Evolutionary conservation across 1,140 invertebrate species (phyloP), one percentile per base, ranked within the genome.

Genomic region (Drosophila pectinifera): DNA sequence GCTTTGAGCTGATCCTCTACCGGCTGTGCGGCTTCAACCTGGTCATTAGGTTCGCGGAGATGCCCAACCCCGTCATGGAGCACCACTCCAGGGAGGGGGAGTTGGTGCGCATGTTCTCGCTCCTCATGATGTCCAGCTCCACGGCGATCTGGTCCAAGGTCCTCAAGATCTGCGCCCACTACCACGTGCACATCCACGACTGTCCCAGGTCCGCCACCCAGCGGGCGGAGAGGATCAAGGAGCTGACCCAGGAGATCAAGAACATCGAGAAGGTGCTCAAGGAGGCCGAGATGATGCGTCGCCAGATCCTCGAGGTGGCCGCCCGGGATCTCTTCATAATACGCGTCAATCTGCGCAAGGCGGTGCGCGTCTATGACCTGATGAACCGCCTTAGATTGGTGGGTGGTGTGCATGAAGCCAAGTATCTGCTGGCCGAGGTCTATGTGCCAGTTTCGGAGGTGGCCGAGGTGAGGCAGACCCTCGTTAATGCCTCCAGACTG

Each of bases 391-490:
- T 98, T 92, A 97, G 97, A 91, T 92, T 96, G 59, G 97, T 98
- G 90, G 97, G 97, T 76, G 95, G 96, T 93, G 95, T 96, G 80
- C 95, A 97, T 8, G 96, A 96, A 22, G 97, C 98, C 89, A 96
- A 96, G 72, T 99, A 98, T 93, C 93, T 99, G 38, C 98, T 99
- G 73, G 98, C 96, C 8, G 98, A 99, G 93, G 98, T 97, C 92
- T 99, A 98, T 98, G 96, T 98, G 73, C 97, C 98, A 0, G 94
- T 95, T 1, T 93, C 95, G 31, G 96, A 99, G 78, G 93, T 98
- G 20, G 94, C 95, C 18, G 94, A 94, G 28, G 97, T 99, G 36
- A 96, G 97, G 78, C 94, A 95, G 61, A 97, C 97, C 11, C 93
- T 99, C 8, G 94, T 95, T 43, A 95, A 97, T 82, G 98, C 98